Conservation (phyloP, 2,888 invertebrate genomes). For the Hedya salicella region DNA sequence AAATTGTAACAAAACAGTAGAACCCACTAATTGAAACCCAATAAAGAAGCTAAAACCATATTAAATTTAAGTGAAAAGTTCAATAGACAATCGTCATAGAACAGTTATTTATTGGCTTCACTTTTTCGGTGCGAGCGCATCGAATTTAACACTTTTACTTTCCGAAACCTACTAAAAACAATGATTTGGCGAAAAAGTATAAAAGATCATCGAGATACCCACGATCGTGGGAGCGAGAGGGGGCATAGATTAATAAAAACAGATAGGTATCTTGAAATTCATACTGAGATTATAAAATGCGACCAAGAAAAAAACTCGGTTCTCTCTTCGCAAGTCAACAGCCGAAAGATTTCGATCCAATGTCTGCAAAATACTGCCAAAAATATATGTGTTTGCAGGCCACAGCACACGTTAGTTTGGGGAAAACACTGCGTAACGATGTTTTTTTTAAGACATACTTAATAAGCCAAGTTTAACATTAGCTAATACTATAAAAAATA, state of each 20-base stretch:
- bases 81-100: conserved; percentile 30
- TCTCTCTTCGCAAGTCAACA: no score
- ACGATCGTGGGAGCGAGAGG: conserved; percentile 49
- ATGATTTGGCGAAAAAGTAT: conserved; percentile 66
- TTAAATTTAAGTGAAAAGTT: conserved; percentile 32
- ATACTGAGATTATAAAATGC: neutral
- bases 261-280: conserved; percentile 25
- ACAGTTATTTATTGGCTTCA: conserved; percentile 43
- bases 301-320: conserved; percentile 16
- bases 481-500: no score
- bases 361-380: no score
- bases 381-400: no score
- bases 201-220: conserved; percentile 47
- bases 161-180: conserved; percentile 63
- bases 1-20: no score
- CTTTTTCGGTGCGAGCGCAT: conserved; percentile 52
- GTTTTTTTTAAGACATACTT: no score
- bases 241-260: conserved; percentile 46
- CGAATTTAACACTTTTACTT: conserved; percentile 72
- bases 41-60: conserved; percentile 12
- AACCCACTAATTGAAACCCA: neutral
- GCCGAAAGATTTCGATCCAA: no score
- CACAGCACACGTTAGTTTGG: no score
- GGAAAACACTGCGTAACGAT: no score
- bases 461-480: no score